Evolutionary conservation across 2,113 vertebrate genomes (phyloP), one percentile per base, ranked within the genome.

Genomic region (Paralichthys olivaceus): DNA sequence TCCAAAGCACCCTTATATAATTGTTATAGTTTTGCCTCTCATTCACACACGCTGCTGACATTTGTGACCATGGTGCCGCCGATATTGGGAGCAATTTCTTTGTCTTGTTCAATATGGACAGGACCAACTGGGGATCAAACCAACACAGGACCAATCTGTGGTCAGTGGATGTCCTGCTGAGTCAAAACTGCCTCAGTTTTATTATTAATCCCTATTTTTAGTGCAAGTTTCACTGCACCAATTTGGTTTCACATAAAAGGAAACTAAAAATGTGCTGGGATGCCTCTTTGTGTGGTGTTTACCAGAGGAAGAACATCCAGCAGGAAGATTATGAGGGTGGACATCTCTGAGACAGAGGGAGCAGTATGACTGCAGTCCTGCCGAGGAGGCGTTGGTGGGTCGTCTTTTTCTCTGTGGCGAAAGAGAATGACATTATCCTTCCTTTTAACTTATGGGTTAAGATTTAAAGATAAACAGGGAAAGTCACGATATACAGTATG

Each of bases 241-340:
- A 32, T 32, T 54, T 23, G 19, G 37, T 40, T 40, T 40, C 2
- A 11, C 13, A 29, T 40, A 1, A 1, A 2, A 34, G 23, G 5
- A 11, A 83, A 47, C 17, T 25, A 20, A 12, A 3, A 3, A 20
- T 70, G 47, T 45, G 34, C 3, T 37, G 11, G 47, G 53, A 34
- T 56, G 43, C 9, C 3, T 62, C 53, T 57, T 45, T 54, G 51
- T 63, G n/a, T n/a, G 34, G 56, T 57, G 70, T 91, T 93, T 91
- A 99, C 98, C 96, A 99, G 84, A 84, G 97, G 97, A 66, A 98
- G 96, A 47, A 99, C 96, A 0, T 98, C 97, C 56, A 99, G 94
- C 7, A 99, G 95, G 80, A 99, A 99, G 51, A 97, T 95, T 1
- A 98, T 89, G 25, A 99, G 95, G 0, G 80, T 94, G 69, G 96